Evolutionary conservation across 2,113 vertebrate species (phyloP), one percentile per base, ranked within the genome.

Genomic region (Xyrauchen texanus): DNA sequence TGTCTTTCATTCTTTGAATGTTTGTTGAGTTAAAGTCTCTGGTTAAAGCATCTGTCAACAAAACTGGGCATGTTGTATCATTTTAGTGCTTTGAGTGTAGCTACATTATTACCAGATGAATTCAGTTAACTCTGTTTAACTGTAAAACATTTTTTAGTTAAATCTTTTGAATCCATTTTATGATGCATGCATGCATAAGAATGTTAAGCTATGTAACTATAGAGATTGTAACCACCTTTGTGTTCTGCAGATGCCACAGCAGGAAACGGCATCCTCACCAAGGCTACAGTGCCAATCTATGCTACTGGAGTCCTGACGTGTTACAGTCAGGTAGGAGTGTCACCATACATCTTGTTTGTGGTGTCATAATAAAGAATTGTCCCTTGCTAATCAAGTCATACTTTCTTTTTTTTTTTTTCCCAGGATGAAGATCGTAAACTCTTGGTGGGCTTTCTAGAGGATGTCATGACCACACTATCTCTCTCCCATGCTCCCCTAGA

Each of bases 231-330:
- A 34, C 3, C 21, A 34, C 21, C 21, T 34, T 34, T 65, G 7
- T 81, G 10, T 5, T 15, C 85, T 80, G 84, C 88, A 98, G 96
- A 99, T 92, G 93, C 92, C 76, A 89, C 94, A 86, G 90, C 94
- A 82, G 96, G 95, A 63, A 98, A 98, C 8, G 98, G 95, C 76
- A 95, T 99, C 86, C 94, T 99, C 81, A 98, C 96, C 87, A 99
- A 99, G 94, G 96, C 97, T 65, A 99, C 98, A 0, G 97, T 99
- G 83, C 97, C 98, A 60, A 99, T 99, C 89, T 99, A 99, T 90
- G 97, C 98, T 90, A 99, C 98, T 62, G 98, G 98, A 78, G 98
- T 99, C 47, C 93, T 99, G 82, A 99, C 98, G 0, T 99, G 97
- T 87, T 99, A 98, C 68, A 99, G 97, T 90, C 98, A 99, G 96